These are phyloP conservation scores for Lypha dubia DNA, from an alignment of 2,888 invertebrate species.

Conservation along the genomic window DNA sequence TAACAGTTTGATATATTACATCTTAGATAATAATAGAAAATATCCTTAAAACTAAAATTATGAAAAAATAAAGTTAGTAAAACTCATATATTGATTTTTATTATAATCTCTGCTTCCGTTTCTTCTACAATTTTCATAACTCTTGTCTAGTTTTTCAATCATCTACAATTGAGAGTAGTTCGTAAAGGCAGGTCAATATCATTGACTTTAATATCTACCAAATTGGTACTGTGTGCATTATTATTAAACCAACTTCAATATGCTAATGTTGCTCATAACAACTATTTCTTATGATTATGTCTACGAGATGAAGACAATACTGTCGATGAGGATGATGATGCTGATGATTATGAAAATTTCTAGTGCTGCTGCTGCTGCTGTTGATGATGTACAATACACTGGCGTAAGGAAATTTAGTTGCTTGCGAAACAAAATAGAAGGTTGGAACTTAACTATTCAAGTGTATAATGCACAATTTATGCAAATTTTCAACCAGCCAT, in stretches of 20 bases:
- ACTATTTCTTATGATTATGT: constrained; percentile 51
- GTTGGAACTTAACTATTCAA: constrained; percentile 63
- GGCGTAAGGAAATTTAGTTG: constrained; percentile 30
- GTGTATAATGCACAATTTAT: constrained; percentile 72
- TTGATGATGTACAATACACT: too few relatives aligned
- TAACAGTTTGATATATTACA: neutral
- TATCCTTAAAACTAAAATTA: neutral
- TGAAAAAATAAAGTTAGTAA: neutral
- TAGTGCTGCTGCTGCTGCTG: constrained; percentile 3
- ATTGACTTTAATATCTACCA: constrained; percentile 68
- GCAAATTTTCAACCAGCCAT: constrained; percentile 64
- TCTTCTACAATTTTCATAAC: neutral
- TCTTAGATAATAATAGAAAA: neutral
- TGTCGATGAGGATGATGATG: constrained; percentile 35
- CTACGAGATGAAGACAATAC: neutral
- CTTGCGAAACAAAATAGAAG: constrained; percentile 42
- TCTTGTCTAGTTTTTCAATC: constrained; percentile 61
- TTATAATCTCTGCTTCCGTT: neutral
- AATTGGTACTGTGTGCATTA: constrained; percentile 61
- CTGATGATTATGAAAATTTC: constrained; percentile 17
- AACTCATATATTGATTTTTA: constrained; percentile 18
- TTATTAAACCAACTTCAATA: constrained; percentile 67
- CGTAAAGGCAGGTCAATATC: constrained; percentile 68
- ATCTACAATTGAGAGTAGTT: constrained; percentile 38
- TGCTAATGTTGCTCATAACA: constrained; percentile 65